Evolutionary conservation across 2,113 vertebrate species (phyloP).

Genomic region (Elephantulus edwardii): DNA sequence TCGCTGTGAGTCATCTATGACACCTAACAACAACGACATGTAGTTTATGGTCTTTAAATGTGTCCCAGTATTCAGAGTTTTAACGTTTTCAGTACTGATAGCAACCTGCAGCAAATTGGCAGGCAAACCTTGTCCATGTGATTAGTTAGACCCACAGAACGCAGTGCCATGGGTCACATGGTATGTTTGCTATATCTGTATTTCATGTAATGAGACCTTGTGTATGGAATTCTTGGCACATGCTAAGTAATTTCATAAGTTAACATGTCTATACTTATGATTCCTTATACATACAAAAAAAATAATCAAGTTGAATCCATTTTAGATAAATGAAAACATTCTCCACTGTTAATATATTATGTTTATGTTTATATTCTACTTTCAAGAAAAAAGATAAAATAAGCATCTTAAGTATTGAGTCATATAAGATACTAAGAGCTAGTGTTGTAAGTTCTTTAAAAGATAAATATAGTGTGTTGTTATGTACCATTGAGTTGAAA

Average conservation of each 20-base stretch:
- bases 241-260: slow-evolving; percentile 89
- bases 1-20: too few species aligned
- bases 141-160: slow-evolving; percentile 80
- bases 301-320: neutral
- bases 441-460: too few species aligned
- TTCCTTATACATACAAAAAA: slow-evolving; percentile 73
- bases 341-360: neutral
- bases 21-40: too few species aligned
- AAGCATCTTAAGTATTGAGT: slow-evolving; percentile 9
- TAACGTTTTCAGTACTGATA: slow-evolving; percentile 82
- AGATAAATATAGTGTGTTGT: neutral
- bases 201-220: slow-evolving; percentile 83
- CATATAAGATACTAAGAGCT: too few species aligned
- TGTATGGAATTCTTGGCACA: slow-evolving; percentile 75
- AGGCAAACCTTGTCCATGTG: slow-evolving; percentile 77
- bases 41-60: slow-evolving; percentile 69
- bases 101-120: slow-evolving; percentile 74
- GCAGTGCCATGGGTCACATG: slow-evolving; percentile 83
- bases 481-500: too few species aligned
- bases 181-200: slow-evolving; percentile 84
- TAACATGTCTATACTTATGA: slow-evolving; percentile 77
- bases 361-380: neutral
- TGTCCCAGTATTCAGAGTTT: slow-evolving; percentile 74
- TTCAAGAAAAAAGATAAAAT: slow-evolving; percentile 1
- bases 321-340: slow-evolving; percentile 9